Evolutionary conservation across 2,888 invertebrate genomes (phyloP), one percentile per base, ranked within the genome.

Genomic region (Drosophila multiciliata): DNA sequence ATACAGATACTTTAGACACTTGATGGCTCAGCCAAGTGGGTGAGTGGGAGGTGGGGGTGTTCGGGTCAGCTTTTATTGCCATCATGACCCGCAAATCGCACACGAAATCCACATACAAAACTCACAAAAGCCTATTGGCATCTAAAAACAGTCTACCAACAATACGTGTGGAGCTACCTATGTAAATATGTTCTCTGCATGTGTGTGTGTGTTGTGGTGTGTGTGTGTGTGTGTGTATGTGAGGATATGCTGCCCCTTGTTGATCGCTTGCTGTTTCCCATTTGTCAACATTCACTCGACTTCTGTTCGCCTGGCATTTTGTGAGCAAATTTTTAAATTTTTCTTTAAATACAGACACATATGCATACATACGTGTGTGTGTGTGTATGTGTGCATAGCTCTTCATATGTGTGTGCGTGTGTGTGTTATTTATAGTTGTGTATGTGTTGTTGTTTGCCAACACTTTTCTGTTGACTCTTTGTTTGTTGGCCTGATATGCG

Each of bases 291-390:
- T 55, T 52, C 66, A 38, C 20, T 53, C 50, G 17, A 61, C 64
- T 90, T 65, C 89, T 87, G 87, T 75, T 72, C 84, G 90, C 87
- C 87, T 87, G 84, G 89, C 80, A 74, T 75, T 87, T 82, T 78
- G 89, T 76, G 83, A 87, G 89, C 82, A 89, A 89, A 87, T 90
- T 87, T 87, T 90, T 82, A 81, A 81, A 76, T 42, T 80, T 87
- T 77, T 74, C 66, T 65, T 54, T 52, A 45, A 54, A 72, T 57
- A 72, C 55, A 63, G 26, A 76, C 55, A 38, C 45, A 32, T 54
- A 3, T 50, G 20, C 63, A 42, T 58, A 52, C 33, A 26, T 38
- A 9, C 55, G 29, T 61, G 12, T 48, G 11, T 55, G 33, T 26
- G 6, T 32, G 20, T 54, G 33, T 57, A 3, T 38, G 7, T 35